Base-by-base conservation (phyloP, 2,113 vertebrate genomes). In the Gnathochromis pfefferi region DNA sequence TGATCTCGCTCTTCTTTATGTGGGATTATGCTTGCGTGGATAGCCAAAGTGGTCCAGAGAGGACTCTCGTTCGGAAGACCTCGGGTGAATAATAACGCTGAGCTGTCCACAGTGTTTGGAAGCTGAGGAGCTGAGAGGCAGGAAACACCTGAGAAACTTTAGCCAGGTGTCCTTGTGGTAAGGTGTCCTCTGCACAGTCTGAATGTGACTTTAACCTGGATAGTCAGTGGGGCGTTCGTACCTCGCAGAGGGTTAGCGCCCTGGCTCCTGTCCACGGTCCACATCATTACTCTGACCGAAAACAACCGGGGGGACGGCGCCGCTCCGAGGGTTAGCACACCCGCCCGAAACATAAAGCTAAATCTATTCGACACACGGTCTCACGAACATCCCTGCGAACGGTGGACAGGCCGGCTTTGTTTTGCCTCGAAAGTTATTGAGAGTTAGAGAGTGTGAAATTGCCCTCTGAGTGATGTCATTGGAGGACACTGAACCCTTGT, bases 391-490 rank as follows among this genome's bases (percentile, higher is more conserved):
- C 73, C 83, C 91, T 53, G n/a, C n/a, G 73, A 87, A 90, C 55
- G 78, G 84, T 73, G 88, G 82, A 94, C 92, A 94, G 94, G 88
- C 85, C 38, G 21, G 85, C 93, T 93, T 95, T 95, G 93, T 95
- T 93, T 93, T 88, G 88, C 87, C 85, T 89, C n/a, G 40, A 85
- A 93, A 90, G 91, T 93, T 93, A 94, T 94, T 95, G 88, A 92
- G 93, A 90, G 93, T 93, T 94, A 95, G 90, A 63, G 88, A 94
- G 91, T 94, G 95, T 93, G 94, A 94, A 95, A 94, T 94, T 92
- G 91, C 88, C 94, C 92, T 93, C 88, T 73, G 93, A 93, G 92
- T 91, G 94, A 95, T 93, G 95, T 92, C 93, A 94, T 88, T 63
- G 75, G 89, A 91, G 87, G 93, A 92, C 93, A 91, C 91, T 92